phyloP scores from a whole-genome alignment of 1,140 invertebrate genomes.

The Cepaea nemoralis region DNA sequence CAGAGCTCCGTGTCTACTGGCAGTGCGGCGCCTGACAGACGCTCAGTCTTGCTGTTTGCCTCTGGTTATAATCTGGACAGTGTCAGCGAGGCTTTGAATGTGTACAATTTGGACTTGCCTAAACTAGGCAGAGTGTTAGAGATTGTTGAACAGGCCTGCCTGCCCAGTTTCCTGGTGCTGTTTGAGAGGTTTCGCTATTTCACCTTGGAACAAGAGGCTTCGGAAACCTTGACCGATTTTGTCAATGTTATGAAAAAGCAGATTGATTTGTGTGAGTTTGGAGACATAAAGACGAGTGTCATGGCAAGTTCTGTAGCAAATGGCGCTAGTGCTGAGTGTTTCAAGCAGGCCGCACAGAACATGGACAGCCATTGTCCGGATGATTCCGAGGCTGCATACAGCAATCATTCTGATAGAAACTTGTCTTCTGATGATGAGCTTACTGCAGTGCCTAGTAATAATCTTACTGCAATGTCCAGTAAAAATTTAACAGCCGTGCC shows the following conservation, averaged over 20 bases:
- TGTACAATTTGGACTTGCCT: not conserved
- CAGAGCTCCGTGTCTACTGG: not conserved
- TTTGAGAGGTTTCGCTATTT: conserved; percentile 32
- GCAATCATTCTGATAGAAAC: not conserved
- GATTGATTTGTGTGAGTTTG: conserved; percentile 23
- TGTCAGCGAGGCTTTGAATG: not conserved
- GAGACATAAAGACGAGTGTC: conserved; percentile 8
- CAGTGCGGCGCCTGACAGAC: not conserved
- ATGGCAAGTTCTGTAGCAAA: conserved; percentile 13
- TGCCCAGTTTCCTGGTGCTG: conserved; percentile 19
- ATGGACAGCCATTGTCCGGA: not conserved
- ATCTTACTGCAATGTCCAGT: not conserved
- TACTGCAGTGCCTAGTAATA: not conserved
- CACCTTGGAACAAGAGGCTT: conserved; percentile 5
- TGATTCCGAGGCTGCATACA: conserved; percentile 9
- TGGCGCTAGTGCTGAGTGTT: conserved; percentile 21
- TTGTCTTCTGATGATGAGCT: not conserved
- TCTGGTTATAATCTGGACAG: not conserved
- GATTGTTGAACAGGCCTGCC: conserved; percentile 18
- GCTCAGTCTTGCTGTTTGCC: conserved; percentile 24
- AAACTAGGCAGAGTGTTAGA: conserved; percentile 7
- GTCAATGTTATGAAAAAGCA: conserved; percentile 21
- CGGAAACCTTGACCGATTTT: conserved; percentile 17
- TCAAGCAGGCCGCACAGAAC: conserved; percentile 15
- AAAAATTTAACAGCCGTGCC: too few species aligned